phyloP scores from a whole-genome alignment of 2,888 invertebrate species.

The Drosophila quinaria region DNA sequence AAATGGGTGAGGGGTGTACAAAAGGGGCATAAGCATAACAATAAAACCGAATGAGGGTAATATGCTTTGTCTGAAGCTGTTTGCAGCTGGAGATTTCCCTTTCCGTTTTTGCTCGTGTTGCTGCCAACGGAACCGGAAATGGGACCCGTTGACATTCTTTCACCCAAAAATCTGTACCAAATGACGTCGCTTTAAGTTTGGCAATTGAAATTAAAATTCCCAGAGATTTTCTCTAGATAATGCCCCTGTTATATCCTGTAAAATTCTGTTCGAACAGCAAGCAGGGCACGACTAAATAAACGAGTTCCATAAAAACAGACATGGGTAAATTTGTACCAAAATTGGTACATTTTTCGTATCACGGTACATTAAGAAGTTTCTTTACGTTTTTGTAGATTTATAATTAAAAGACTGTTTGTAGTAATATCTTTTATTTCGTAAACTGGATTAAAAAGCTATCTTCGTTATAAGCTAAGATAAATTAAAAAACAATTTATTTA shows the following conservation, averaged over 20 bases:
- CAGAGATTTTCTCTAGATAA: background rate
- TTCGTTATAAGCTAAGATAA: no score
- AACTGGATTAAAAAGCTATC: no score
- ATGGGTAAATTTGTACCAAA: background rate
- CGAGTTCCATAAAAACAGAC: background rate
- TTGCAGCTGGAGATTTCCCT: conserved; percentile 1
- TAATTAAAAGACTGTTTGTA: no score
- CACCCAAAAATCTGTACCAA: background rate
- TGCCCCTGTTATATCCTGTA: background rate
- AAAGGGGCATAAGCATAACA: conserved; percentile 9
- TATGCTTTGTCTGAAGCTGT: background rate
- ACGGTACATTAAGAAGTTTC: no score
- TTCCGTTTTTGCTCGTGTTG: background rate
- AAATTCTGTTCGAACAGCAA: no score
- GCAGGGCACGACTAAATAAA: background rate
- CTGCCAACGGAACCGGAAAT: conserved; percentile 8
- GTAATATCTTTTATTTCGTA: no score
- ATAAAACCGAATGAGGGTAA: conserved; percentile 7
- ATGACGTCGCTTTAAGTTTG: background rate
- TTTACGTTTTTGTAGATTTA: no score
- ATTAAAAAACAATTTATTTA: no score
- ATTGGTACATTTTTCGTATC: no score
- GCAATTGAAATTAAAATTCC: background rate
- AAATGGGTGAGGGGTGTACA: background rate
- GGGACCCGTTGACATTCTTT: background rate